phyloP scores from a whole-genome alignment of 2,797 vertebrate species.

The Betta splendens region DNA sequence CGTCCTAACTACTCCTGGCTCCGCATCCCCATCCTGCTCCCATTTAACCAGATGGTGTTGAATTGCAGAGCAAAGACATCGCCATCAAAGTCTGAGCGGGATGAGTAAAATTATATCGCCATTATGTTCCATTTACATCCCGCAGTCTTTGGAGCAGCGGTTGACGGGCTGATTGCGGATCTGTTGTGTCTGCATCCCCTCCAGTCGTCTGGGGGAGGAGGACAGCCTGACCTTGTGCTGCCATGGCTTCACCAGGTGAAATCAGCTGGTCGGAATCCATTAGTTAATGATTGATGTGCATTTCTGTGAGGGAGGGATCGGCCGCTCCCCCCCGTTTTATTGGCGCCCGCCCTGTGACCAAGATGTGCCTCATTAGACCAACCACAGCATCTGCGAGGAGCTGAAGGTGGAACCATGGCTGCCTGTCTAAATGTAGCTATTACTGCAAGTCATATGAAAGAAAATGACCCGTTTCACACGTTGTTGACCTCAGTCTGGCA shows the following conservation, averaged over 20 bases:
- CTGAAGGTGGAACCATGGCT: conserved; percentile 46
- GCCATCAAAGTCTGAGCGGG: conserved; percentile 59
- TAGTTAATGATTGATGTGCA: conserved; percentile 57
- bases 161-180: conserved; percentile 48
- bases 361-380: conserved; percentile 64
- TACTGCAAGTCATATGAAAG: conserved; percentile 8
- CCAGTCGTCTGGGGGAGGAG: conserved; percentile 11
- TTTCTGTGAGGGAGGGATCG: conserved; percentile 47
- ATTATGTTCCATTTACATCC: conserved; percentile 70
- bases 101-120: conserved; percentile 61
- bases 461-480: conserved; percentile 4
- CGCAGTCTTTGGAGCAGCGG: conserved; percentile 38
- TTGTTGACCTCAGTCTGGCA: not conserved
- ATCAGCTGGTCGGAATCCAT: conserved; percentile 43
- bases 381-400: conserved; percentile 31
- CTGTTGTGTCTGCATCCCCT: conserved; percentile 10
- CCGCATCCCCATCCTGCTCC: conserved; percentile 30
- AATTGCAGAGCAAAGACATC: conserved; percentile 53
- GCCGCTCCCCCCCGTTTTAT: conserved; percentile 47
- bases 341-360: conserved; percentile 52
- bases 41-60: conserved; percentile 69
- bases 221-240: conserved; percentile 56
- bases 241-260: conserved; percentile 37
- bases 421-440: conserved; percentile 33
- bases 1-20: conserved; percentile 52